phyloP scores from a whole-genome alignment of 2,888 invertebrate genomes.

The Opisthograptis luteolata region DNA sequence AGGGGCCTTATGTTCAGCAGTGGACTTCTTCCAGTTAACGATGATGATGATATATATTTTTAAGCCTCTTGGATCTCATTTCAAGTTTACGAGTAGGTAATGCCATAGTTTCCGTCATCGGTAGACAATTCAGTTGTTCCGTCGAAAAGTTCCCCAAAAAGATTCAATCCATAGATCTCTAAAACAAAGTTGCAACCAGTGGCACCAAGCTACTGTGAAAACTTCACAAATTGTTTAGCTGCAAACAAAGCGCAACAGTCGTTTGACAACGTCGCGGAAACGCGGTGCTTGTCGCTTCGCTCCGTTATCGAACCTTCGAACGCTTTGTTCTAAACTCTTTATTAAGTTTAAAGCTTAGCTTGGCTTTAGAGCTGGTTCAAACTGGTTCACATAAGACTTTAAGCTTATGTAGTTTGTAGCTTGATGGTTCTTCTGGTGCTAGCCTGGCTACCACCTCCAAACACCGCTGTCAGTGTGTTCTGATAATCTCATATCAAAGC shows the following conservation, averaged over 20 bases:
- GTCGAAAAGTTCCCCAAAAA: not conserved
- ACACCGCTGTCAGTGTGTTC: too few species aligned
- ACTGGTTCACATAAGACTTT: not conserved
- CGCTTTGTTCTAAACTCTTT: slow-evolving; percentile 33
- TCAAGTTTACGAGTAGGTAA: too few species aligned
- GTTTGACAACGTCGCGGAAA: slow-evolving; percentile 35
- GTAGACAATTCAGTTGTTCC: too few species aligned
- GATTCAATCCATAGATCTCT: not conserved
- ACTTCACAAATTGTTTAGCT: slow-evolving; percentile 36
- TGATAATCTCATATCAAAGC: too few species aligned
- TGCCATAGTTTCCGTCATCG: too few species aligned
- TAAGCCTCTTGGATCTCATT: too few species aligned
- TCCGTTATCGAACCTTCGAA: slow-evolving; percentile 28
- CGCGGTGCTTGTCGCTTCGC: slow-evolving; percentile 19
- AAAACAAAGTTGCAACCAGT: slow-evolving; percentile 5
- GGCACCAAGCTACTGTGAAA: slow-evolving; percentile 21
- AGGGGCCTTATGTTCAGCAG: too few species aligned
- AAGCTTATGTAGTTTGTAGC: too few species aligned
- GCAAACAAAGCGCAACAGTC: slow-evolving; percentile 36
- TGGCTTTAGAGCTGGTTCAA: slow-evolving; percentile 11
- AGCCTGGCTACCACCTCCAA: too few species aligned
- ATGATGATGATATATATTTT: too few species aligned
- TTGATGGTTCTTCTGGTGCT: too few species aligned
- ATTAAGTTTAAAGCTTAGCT: slow-evolving; percentile 32
- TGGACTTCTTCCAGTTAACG: too few species aligned